Conservation (phyloP, 1,140 invertebrate genomes). For the Nephila pilipes region DNA sequence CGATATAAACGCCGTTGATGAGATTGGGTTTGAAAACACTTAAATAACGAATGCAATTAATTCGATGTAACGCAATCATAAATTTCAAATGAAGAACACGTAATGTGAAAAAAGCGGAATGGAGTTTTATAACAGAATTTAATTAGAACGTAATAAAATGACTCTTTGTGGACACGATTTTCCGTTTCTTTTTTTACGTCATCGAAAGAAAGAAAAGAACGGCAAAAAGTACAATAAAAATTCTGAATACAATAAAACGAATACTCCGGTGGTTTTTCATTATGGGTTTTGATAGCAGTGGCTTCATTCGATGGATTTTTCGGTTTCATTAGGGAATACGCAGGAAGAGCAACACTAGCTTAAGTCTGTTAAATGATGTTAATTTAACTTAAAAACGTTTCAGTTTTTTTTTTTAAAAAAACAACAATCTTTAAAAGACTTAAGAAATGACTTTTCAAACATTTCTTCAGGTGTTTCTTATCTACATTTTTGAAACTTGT, state of each 20-base stretch:
- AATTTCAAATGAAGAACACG: background rate
- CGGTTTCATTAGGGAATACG: background rate
- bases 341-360: background rate
- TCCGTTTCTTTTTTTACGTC: background rate
- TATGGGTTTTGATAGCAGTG: background rate
- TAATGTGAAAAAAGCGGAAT: background rate
- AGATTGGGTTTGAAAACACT: constrained; percentile 1
- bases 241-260: background rate
- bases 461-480: no score
- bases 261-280: background rate
- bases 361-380: background rate
- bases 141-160: constrained; percentile 23
- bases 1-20: background rate
- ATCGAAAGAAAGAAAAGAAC: background rate
- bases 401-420: background rate
- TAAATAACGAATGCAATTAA: constrained; percentile 3
- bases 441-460: no score
- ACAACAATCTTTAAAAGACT: no score
- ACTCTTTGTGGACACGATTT: background rate
- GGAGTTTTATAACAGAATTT: constrained; percentile 17
- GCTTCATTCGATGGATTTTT: background rate
- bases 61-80: background rate
- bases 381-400: background rate
- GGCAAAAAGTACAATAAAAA: constrained; percentile 3
- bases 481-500: no score